Base-by-base conservation (phyloP, 2,113 vertebrate genomes). In the Channa maculata region DNA sequence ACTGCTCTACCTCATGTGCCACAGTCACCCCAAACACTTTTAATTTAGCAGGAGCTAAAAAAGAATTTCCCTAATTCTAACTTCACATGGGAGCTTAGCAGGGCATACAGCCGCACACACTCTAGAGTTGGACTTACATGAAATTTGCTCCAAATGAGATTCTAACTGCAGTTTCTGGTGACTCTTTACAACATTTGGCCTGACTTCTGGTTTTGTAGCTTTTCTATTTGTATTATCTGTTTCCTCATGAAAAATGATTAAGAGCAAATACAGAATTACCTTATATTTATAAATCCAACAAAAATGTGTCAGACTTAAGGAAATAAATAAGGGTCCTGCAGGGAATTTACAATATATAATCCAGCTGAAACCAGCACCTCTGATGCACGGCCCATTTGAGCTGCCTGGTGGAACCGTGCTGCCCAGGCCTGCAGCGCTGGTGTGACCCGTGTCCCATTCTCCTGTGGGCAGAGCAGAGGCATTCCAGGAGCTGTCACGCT, bases 381-480 rank as follows among this genome's bases (percentile, higher is more conserved):
- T 74, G 58, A 86, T 86, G 78, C 80, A 79, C 52, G 48, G 85
- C 63, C 61, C 81, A 86, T 86, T 90, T 71, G 59, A 75, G 50
- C 54, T 78, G 38, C 73, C 45, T 67, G 71, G 43, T 82, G 81
- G 75, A 80, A 59, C 78, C 46, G 59, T 38, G 79, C 71, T 83
- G 85, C 71, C 59, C 61, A n/a, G 73, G 64, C 85, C 66, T 88
- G 86, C 83, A 80, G 83, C 76, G 66, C 50, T 77, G 88, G 77
- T 86, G 65, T 89, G 87, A 92, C 86, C 92, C 91, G 62, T 87
- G 90, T 90, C 89, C 78, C 59, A 33, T 75, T 84, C 79, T 65
- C 24, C 71, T 82, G 79, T 84, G 81, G 86, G 82, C 85, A 71
- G 77, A 80, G 78, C 34, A 34, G 72, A 80, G 51, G 85, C 48